A percentile compares a stretch with the other conserved stretches of the same genome.
These are phyloP conservation scores for Pherbina coryleti DNA, from an alignment of 2,888 invertebrate species.

Conservation along the genomic window DNA sequence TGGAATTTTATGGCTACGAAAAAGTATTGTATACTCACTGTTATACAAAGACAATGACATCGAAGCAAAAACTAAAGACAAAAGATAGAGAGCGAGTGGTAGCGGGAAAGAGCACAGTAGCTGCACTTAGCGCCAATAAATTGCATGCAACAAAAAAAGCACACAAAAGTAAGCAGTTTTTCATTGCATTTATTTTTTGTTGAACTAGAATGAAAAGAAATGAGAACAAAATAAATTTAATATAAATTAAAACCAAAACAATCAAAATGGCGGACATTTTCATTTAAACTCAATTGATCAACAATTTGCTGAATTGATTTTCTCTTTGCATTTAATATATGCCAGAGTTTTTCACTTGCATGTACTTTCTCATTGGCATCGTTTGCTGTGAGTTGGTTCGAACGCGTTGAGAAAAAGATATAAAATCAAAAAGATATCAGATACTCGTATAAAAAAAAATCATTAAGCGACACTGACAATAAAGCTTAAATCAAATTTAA, in stretches of 20 bases:
- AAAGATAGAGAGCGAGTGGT: background rate
- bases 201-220: background rate
- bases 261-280: slow-evolving; percentile 6
- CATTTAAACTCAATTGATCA: slow-evolving; percentile 16
- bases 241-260: background rate
- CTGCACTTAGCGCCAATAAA: too few species aligned
- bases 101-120: background rate
- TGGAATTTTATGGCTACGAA: too few species aligned
- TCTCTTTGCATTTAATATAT: background rate
- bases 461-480: slow-evolving; percentile 43
- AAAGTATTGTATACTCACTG: too few species aligned
- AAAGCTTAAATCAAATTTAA: slow-evolving; percentile 17
- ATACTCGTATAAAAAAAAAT: background rate
- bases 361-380: background rate
- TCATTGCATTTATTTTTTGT: too few species aligned
- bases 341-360: background rate
- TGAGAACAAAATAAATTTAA: background rate
- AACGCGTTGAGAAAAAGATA: background rate
- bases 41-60: too few species aligned
- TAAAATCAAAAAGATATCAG: too few species aligned
- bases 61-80: background rate
- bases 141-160: too few species aligned
- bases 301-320: background rate
- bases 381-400: background rate
- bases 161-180: too few species aligned